Conservation (phyloP, 2,888 invertebrate species). For the Celastrina argiolus region DNA sequence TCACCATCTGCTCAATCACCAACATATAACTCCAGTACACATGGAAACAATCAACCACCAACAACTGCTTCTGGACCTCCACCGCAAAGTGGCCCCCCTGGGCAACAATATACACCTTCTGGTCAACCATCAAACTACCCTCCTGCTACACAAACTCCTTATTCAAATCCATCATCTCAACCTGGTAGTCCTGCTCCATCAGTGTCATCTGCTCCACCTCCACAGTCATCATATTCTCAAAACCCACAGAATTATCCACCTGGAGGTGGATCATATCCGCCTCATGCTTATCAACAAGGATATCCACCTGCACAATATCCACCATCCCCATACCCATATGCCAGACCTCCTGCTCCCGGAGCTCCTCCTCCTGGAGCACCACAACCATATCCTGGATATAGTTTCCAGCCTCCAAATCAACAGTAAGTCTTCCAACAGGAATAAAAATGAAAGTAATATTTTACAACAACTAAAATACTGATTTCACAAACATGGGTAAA, state of each 20-base stretch:
- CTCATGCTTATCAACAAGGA: constrained; percentile 73
- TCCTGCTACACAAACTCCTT: constrained; percentile 77
- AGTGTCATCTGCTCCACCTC: constrained; percentile 75
- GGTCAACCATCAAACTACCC: constrained; percentile 82
- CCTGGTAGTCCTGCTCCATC: constrained; percentile 73
- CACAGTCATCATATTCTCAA: constrained; percentile 76
- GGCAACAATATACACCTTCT: constrained; percentile 80
- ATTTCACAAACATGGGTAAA: too few relatives aligned
- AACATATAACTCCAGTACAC: constrained; percentile 80
- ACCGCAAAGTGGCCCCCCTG: constrained; percentile 74
- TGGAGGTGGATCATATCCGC: constrained; percentile 67
- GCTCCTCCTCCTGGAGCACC: constrained; percentile 85
- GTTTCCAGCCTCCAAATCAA: constrained; percentile 87
- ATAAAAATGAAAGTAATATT: background rate
- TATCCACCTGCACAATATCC: constrained; percentile 76
- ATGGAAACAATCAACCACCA: constrained; percentile 69
- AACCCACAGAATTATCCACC: constrained; percentile 71
- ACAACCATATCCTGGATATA: constrained; percentile 86
- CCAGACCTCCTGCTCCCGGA: constrained; percentile 79
- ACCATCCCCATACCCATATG: constrained; percentile 76
- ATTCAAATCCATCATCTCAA: constrained; percentile 76
- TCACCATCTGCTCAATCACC: constrained; percentile 82
- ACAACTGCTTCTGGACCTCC: constrained; percentile 72
- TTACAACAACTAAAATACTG: too few relatives aligned
- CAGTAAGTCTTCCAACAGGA: constrained; percentile 50